A percentile compares a stretch with the other conserved stretches of the same genome.
phyloP scores from a whole-genome alignment of 2,888 invertebrate genomes.

The Synergus itoensis region DNA sequence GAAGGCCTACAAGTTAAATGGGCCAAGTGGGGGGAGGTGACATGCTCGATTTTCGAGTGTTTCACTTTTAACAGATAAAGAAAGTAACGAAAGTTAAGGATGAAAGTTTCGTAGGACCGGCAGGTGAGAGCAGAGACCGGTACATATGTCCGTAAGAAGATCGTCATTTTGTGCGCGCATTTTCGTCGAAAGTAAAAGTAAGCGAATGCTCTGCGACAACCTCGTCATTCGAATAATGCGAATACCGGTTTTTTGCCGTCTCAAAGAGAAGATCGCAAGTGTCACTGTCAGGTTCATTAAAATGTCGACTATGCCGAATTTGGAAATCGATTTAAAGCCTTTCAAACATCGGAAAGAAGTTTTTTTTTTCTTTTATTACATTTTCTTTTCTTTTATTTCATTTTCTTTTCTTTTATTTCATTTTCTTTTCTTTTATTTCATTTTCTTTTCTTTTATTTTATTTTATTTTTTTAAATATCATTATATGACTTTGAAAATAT shows the following conservation, averaged over 20 bases:
- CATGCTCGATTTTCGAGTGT: slow-evolving; percentile 52
- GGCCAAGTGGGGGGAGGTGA: neutral
- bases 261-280: slow-evolving; percentile 33
- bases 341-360: neutral
- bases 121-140: slow-evolving; percentile 45
- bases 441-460: neutral
- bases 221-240: slow-evolving; percentile 42
- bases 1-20: neutral
- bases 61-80: slow-evolving; percentile 71
- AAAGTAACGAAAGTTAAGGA: slow-evolving; percentile 73
- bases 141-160: slow-evolving; percentile 27
- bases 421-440: neutral
- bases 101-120: slow-evolving; percentile 69
- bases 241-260: slow-evolving; percentile 43
- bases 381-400: no score
- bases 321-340: neutral
- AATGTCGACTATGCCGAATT: slow-evolving; percentile 15
- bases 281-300: slow-evolving; percentile 41
- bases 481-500: neutral
- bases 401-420: neutral
- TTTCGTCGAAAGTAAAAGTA: slow-evolving; percentile 59
- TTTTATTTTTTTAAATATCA: neutral
- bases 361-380: neutral
- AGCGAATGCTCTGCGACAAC: slow-evolving; percentile 42
- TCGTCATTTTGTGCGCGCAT: slow-evolving; percentile 48